Evolutionary conservation across 2,113 vertebrate species (phyloP).

Genomic region (Fulmarus glacialis): DNA sequence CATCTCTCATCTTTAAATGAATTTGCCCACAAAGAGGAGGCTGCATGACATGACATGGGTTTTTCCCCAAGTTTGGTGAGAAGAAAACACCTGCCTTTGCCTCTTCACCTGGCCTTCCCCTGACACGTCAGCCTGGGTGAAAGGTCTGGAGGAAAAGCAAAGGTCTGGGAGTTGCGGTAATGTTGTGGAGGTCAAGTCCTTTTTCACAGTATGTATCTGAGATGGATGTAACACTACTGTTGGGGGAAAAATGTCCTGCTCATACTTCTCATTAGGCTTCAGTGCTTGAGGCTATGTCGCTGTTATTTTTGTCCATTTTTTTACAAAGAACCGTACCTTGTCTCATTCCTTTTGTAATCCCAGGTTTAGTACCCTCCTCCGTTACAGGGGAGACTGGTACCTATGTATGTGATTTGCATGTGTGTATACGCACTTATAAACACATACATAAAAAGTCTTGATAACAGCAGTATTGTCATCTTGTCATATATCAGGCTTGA

Average conservation of each 20-base stretch:
- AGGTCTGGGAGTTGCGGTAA: neutral
- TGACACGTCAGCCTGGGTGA: neutral
- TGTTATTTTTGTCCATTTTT: neutral
- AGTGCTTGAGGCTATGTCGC: neutral
- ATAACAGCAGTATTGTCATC: neutral
- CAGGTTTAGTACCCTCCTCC: neutral
- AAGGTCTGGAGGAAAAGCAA: neutral
- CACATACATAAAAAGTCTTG: neutral
- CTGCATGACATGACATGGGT: accelerated
- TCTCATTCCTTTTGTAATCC: neutral
- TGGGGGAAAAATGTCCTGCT: neutral
- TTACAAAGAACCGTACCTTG: neutral
- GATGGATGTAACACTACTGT: neutral
- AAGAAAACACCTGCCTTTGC: neutral
- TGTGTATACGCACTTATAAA: neutral
- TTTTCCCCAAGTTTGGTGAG: neutral
- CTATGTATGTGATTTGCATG: neutral
- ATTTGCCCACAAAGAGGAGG: neutral
- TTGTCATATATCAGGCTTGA: neutral
- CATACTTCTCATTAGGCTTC: neutral
- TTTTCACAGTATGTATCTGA: neutral
- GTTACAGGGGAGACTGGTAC: neutral
- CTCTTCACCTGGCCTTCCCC: neutral
- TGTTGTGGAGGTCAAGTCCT: neutral
- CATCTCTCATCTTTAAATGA: neutral